These are phyloP conservation scores for Phortica variegata DNA, from an alignment of 1,140 invertebrate species.

Conservation along the genomic window DNA sequence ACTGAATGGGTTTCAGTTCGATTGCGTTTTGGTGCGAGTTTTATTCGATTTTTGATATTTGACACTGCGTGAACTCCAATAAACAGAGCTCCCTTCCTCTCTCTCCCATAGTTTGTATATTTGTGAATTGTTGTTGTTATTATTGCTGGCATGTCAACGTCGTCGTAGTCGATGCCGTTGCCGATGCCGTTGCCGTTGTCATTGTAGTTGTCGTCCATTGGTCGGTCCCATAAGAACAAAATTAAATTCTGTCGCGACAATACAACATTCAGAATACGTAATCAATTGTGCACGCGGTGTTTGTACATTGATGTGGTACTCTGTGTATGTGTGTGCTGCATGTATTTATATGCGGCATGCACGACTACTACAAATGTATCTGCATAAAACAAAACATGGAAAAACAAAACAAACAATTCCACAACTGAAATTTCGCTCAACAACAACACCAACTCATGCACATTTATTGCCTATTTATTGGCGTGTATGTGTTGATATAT, in stretches of 20 bases:
- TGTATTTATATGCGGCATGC: constrained; percentile 5
- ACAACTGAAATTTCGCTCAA: constrained; percentile 15
- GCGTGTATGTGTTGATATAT: constrained; percentile 17
- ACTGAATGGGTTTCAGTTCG: constrained; percentile 46
- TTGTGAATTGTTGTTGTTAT: too few species aligned
- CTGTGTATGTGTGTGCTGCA: neutral
- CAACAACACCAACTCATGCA: constrained; percentile 22
- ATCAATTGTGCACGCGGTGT: constrained; percentile 32
- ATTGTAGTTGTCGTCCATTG: too few species aligned
- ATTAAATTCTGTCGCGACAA: constrained; percentile 54
- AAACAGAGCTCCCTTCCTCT: too few species aligned
- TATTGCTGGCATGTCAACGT: too few species aligned
- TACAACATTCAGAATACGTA: constrained; percentile 46
- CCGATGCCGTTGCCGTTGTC: too few species aligned
- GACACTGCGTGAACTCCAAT: too few species aligned
- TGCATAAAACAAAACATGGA: too few species aligned
- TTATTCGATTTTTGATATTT: too few species aligned
- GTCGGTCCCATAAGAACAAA: constrained; percentile 40
- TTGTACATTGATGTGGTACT: constrained; percentile 2
- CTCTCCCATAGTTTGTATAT: too few species aligned
- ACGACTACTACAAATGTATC: neutral
- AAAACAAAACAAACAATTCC: too few species aligned
- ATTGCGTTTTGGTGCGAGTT: constrained; percentile 5
- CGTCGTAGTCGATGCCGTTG: too few species aligned
- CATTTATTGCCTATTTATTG: constrained; percentile 49